Conservation (phyloP, 2,797 vertebrate species). For the Crossoptilon crossoptilon region DNA sequence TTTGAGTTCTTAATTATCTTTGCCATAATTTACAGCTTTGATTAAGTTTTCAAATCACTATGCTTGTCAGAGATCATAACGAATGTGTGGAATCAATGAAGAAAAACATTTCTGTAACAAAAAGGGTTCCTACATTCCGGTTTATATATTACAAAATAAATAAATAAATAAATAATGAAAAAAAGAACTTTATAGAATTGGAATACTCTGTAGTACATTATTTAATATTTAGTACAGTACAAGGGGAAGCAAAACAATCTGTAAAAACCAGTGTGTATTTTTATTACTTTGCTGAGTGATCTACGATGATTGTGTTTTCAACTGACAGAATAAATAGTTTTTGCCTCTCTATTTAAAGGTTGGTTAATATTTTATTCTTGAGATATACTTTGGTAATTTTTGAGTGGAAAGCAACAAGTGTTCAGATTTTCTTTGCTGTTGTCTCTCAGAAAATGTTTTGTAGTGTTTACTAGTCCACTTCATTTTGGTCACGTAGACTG, state of each 20-base stretch:
- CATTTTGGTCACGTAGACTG: background rate
- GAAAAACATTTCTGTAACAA: slow-evolving; percentile 52
- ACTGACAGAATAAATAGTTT: background rate
- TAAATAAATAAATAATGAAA: too few species aligned
- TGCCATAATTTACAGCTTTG: slow-evolving; percentile 32
- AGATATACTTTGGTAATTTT: background rate
- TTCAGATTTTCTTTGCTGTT: background rate
- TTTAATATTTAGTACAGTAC: background rate
- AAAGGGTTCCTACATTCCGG: background rate
- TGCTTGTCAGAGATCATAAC: slow-evolving; percentile 45
- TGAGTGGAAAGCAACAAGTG: slow-evolving; percentile 54
- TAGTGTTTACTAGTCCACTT: background rate
- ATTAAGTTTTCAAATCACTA: slow-evolving; percentile 50
- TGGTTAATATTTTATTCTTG: background rate
- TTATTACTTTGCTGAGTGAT: background rate
- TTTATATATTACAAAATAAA: slow-evolving; percentile 3
- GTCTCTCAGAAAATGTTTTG: background rate
- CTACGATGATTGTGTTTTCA: background rate
- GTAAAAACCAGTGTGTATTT: background rate
- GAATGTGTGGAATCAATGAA: slow-evolving; percentile 30
- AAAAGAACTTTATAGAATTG: background rate
- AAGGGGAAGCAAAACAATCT: background rate
- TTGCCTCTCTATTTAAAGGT: background rate
- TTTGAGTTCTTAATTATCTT: slow-evolving; percentile 39
- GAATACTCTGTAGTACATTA: background rate